Conservation (phyloP, 2,113 vertebrate genomes). For the Semicossyphus pulcher region DNA sequence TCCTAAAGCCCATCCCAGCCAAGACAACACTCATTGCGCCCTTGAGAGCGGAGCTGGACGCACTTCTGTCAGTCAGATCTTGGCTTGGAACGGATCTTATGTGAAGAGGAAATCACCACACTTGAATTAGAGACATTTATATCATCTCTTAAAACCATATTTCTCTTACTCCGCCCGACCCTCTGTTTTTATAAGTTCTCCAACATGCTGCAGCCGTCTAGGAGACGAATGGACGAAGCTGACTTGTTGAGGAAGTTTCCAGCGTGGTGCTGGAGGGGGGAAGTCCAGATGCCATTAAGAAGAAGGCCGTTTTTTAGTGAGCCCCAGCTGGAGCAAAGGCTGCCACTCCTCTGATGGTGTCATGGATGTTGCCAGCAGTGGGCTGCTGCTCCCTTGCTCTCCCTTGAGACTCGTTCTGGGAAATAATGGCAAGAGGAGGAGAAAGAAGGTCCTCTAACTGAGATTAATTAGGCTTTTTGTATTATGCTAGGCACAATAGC, state of each 20-base stretch:
- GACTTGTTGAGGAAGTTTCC: conserved; percentile 26
- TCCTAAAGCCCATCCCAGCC: conserved; percentile 15
- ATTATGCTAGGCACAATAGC: conserved; percentile 75
- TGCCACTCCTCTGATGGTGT: conserved; percentile 52
- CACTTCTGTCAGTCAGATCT: conserved; percentile 24
- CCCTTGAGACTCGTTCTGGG: conserved; percentile 71
- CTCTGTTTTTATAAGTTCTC: neutral
- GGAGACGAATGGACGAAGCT: neutral
- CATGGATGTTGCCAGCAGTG: conserved; percentile 64
- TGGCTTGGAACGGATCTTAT: conserved; percentile 18
- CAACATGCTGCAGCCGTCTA: neutral
- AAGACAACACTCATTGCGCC: conserved; percentile 24
- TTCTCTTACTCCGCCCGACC: neutral
- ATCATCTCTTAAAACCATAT: neutral
- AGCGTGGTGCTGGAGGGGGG: neutral
- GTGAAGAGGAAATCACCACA: neutral
- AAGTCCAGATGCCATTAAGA: conserved; percentile 60
- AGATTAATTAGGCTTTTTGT: conserved; percentile 80
- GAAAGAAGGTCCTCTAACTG: conserved; percentile 73
- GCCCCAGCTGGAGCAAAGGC: conserved; percentile 66
- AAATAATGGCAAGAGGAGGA: conserved; percentile 71
- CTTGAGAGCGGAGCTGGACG: conserved; percentile 32
- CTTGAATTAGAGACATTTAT: neutral
- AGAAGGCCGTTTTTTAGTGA: conserved; percentile 57
- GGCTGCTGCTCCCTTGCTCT: conserved; percentile 61